phyloP scores from a whole-genome alignment of 2,113 vertebrate species.

The Peucedramus taeniatus region DNA sequence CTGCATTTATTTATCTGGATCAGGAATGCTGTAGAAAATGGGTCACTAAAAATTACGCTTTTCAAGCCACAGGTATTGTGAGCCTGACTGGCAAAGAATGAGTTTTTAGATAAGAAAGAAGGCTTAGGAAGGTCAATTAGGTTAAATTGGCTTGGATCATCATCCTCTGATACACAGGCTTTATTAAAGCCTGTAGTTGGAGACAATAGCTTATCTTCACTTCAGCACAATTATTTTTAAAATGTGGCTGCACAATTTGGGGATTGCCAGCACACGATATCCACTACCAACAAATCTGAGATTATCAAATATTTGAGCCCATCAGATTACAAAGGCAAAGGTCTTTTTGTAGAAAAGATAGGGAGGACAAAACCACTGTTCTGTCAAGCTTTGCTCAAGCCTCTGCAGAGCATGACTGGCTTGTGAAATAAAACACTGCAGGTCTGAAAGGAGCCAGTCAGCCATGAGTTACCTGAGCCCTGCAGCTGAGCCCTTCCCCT shows the following conservation, averaged over 20 bases:
- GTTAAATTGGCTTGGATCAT: constrained; percentile 45
- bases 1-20: constrained; percentile 39
- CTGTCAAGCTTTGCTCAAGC: background rate
- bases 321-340: constrained; percentile 35
- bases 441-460: background rate
- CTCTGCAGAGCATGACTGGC: background rate
- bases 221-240: constrained; percentile 41
- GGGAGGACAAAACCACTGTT: background rate
- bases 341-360: background rate
- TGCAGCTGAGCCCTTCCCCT: background rate
- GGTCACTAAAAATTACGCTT: constrained; percentile 22
- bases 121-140: constrained; percentile 43
- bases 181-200: constrained; percentile 14
- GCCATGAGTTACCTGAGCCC: background rate
- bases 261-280: background rate
- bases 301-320: constrained; percentile 20
- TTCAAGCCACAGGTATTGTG: background rate
- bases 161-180: background rate
- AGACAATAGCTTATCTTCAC: constrained; percentile 47
- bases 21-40: background rate
- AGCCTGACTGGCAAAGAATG: constrained; percentile 16
- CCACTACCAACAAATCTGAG: background rate
- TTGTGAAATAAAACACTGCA: background rate
- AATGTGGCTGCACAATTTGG: background rate
- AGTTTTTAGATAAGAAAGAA: constrained; percentile 51